These are phyloP conservation scores for Syngnathus floridae DNA, from an alignment of 2,113 vertebrate genomes.

Conservation along the genomic window DNA sequence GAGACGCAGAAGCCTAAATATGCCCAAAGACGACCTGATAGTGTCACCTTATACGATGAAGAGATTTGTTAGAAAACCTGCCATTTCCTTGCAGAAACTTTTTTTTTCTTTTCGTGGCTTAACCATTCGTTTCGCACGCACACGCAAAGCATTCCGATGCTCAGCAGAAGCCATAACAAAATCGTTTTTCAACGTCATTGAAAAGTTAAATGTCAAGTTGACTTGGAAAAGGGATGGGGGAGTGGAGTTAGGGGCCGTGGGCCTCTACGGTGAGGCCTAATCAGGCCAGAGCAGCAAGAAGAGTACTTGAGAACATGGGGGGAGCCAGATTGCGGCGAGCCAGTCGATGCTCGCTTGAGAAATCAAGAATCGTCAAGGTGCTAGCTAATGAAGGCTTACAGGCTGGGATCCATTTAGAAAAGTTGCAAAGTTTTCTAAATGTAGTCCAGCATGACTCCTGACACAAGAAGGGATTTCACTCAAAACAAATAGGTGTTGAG, in stretches of 20 bases:
- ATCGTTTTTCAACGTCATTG: slow-evolving; percentile 24
- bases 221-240: slow-evolving; percentile 2
- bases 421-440: slow-evolving; percentile 1
- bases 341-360: slow-evolving; percentile 3
- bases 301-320: slow-evolving; percentile 13
- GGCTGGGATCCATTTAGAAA: slow-evolving; percentile 12
- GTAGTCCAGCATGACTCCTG: slow-evolving; percentile 23
- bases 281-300: slow-evolving; percentile 32
- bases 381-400: slow-evolving; percentile 25
- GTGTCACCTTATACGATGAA: slow-evolving; percentile 5
- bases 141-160: background rate
- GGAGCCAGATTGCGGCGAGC: slow-evolving; percentile 12
- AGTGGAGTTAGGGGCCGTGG: too few species aligned
- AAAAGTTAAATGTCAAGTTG: slow-evolving; percentile 36
- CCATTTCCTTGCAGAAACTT: background rate
- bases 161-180: slow-evolving; percentile 35
- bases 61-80: background rate
- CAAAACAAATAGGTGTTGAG: slow-evolving; percentile 31
- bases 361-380: slow-evolving; percentile 23
- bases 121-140: background rate
- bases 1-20: slow-evolving; percentile 27
- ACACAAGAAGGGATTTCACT: slow-evolving; percentile 16
- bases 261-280: slow-evolving; percentile 14
- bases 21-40: slow-evolving; percentile 25
- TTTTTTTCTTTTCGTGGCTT: background rate